Evolutionary conservation across 2,797 vertebrate species (phyloP), one percentile per base, ranked within the genome.

Genomic region (Podargus strigoides): DNA sequence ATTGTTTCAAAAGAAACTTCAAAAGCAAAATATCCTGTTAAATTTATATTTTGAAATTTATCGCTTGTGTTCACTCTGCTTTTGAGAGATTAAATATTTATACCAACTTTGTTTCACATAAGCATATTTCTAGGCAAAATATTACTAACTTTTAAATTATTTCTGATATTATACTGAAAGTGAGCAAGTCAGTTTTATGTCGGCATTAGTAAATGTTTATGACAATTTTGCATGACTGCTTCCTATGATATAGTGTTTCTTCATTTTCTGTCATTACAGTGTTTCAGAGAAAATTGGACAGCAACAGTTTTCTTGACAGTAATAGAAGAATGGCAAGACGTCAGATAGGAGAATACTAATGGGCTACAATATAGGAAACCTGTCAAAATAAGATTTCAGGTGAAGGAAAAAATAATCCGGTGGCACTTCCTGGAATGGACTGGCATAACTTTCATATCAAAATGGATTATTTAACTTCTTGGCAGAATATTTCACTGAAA

Each of bases 311-410:
- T 30, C 69, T 87, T 72, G 67, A 63, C 63, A 89, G n/a, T 64
- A 74, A 84, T 27, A 68, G 68, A 49, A 69, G 72, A 91, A 75
- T 80, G 39, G 49, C 34, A 92, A 67, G 56, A 91, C 56, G 82
- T 86, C 73, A 84, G 30, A 58, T 55, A 91, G 58, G 42, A 87
- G 78, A 88, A 94, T 72, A 37, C 30, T 91, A 93, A 87, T 49
- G 86, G 73, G 52, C 56, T 73, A 78, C 44, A 60, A 28, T 86
- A 95, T 63, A 92, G 72, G 53, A 93, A 93, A 92, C 12, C 32
- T 93, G 70, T 91, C 94, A 93, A 92, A 96, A 80, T 63, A 92
- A 60, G 42, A 88, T 85, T 77, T 94, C 32, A 58, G 56, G 39
- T 82, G 49, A 86, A 21, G 21, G 3, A 26, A 85, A 62, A 50